Evolutionary conservation across 2,113 vertebrate species (phyloP).

Genomic region (Callocephalon fimbriatum): DNA sequence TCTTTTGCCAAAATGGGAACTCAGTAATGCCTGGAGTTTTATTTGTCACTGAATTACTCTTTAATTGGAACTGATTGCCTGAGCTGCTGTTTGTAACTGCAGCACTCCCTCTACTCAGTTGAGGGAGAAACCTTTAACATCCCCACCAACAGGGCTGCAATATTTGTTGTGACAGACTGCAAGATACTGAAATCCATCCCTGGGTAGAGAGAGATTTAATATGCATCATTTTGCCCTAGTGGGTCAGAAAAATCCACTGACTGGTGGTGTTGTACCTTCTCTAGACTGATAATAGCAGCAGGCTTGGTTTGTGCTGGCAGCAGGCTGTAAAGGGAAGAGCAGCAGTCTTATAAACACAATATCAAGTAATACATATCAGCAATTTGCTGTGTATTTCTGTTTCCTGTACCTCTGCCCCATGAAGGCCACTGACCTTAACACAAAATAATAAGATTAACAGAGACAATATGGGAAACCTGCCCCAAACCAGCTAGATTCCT

Average conservation of each 20-base stretch:
- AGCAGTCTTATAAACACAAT: not conserved
- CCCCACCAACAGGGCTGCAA: not conserved
- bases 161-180: not conserved
- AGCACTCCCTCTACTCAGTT: constrained; percentile 28
- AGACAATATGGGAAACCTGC: not conserved
- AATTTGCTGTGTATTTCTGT: not conserved
- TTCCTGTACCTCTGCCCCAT: not conserved
- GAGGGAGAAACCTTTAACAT: constrained; percentile 9
- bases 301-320: not conserved
- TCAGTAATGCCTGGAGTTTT: constrained; percentile 52
- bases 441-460: not conserved
- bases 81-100: constrained; percentile 44
- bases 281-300: not conserved
- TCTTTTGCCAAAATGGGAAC: constrained; percentile 25
- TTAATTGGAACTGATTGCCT: constrained; percentile 66
- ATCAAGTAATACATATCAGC: not conserved
- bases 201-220: constrained; percentile 7
- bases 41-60: constrained; percentile 59
- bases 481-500: not conserved
- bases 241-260: not conserved
- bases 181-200: constrained; percentile 18
- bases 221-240: not conserved
- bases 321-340: not conserved
- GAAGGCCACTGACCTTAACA: not conserved
- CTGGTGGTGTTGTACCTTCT: not conserved